Conservation (phyloP, 2,888 invertebrate genomes). For the Psylliodes chrysocephalus region DNA sequence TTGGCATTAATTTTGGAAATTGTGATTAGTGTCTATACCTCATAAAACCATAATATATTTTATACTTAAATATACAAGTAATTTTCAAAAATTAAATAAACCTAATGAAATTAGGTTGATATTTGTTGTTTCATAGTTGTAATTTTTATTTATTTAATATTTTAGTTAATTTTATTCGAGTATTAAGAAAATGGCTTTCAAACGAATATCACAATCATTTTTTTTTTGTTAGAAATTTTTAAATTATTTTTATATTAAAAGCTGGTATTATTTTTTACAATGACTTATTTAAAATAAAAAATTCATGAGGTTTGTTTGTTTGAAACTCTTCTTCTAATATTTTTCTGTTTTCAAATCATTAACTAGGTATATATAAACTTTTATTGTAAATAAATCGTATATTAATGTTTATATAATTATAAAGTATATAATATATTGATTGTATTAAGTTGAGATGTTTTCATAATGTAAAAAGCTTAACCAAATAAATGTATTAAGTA, state of each 20-base stretch:
- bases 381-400: conserved; percentile 36
- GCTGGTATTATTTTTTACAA: no score
- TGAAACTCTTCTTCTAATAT: no score
- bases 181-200: no score
- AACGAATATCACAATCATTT: no score
- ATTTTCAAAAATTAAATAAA: not conserved
- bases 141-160: no score
- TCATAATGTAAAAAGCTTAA: conserved; percentile 37
- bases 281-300: no score
- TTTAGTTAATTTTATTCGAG: no score
- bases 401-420: conserved; percentile 32
- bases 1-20: no score
- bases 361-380: not conserved
- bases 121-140: not conserved
- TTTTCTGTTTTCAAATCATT: not conserved
- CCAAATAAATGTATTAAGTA: conserved; percentile 35
- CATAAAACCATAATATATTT: not conserved
- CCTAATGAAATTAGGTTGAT: not conserved
- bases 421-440: conserved; percentile 31
- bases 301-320: no score
- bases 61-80: not conserved
- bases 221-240: no score
- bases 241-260: no score
- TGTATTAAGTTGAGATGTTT: conserved; percentile 33
- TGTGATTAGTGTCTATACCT: no score